A percentile compares a stretch with the other conserved stretches of the same genome.
Conservation (phyloP, 2,888 invertebrate species). For the Mythimna pallens region DNA sequence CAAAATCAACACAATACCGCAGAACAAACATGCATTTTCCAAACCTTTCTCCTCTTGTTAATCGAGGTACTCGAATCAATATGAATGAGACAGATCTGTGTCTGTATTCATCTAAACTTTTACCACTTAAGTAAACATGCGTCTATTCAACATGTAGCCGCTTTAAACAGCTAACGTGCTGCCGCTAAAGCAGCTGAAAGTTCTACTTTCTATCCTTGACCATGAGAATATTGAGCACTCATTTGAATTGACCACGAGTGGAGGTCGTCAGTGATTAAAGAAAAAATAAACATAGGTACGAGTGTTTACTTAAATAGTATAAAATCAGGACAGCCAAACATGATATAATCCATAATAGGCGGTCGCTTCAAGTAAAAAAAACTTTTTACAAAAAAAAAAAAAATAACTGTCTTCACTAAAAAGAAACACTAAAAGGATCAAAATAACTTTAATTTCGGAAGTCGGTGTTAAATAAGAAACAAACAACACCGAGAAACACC, state of each 20-base stretch:
- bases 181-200: constrained; percentile 36
- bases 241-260: constrained; percentile 38
- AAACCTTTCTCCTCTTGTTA: constrained; percentile 17
- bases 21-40: not conserved
- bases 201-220: constrained; percentile 48
- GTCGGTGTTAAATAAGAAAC: no score
- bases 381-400: no score
- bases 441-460: no score
- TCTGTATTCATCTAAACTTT: constrained; percentile 29
- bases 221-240: constrained; percentile 13
- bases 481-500: no score
- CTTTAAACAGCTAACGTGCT: constrained; percentile 16
- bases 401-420: no score
- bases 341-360: no score
- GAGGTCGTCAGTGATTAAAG: constrained; percentile 12
- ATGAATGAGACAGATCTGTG: constrained; percentile 43
- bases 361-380: no score
- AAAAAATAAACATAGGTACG: not conserved
- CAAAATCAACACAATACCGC: not conserved
- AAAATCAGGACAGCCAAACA: no score
- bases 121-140: constrained; percentile 42
- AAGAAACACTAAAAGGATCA: no score
- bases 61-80: constrained; percentile 29
- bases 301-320: not conserved
- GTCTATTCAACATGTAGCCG: constrained; percentile 8